Evolutionary conservation across 2,888 invertebrate genomes (phyloP), one percentile per base, ranked within the genome.

Genomic region (Apodemia duryi): DNA sequence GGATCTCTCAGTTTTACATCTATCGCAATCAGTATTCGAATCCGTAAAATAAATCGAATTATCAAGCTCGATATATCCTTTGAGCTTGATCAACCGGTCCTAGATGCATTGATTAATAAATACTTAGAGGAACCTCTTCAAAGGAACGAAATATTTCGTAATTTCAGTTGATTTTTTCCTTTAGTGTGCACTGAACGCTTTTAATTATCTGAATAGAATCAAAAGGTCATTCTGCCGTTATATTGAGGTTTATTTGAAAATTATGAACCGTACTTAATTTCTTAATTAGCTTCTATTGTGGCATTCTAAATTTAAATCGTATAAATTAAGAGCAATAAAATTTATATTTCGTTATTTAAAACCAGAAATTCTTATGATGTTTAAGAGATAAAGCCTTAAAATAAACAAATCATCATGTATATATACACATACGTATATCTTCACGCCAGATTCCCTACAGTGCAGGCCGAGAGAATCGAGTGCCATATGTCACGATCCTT

Each of bases 31-130:
- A 88, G 80, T 81, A 80, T 78, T 77, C 81, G 81, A 75, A 77
- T 46, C 78, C 77, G 82, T 81, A 86, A 28, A 86, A 46, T 46
- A 46, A 46, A 88, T 86, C 81, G 81, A 85, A 87, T 88, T 86
- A 86, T 85, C 84, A 80, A 80, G 82, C 80, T 81, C 81, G 67
- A 80, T 76, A 78, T 77, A 76, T 81, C 84, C 85, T 88, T 86
- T 88, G 84, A 86, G 79, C 79, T 77, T 76, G 77, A 77, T 73
- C 76, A 77, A 76, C 77, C 77, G 79, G 80, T 81, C 77, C 74
- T 76, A 79, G 80, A 74, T 74, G 74, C 78, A 80, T 80, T 81
- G 79, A 83, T 85, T 83, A 82, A 82, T 81, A 79, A 78, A 80
- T 77, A 77, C 63, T 66, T 67, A 54, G 61, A 51, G 60, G 35